Conservation (phyloP, 2,113 vertebrate genomes). For the Callospermophilus lateralis region DNA sequence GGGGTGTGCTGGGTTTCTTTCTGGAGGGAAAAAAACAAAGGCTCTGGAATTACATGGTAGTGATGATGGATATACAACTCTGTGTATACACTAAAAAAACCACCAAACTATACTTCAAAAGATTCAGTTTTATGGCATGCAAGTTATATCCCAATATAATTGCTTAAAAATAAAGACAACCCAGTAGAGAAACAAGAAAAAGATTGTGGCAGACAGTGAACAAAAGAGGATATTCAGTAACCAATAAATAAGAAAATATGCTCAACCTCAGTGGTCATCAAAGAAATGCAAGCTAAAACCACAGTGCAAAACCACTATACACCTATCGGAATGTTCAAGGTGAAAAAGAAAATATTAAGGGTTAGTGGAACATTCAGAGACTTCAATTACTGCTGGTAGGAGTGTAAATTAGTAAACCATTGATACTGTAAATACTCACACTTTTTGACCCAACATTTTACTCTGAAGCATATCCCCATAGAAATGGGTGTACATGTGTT, state of each 20-base stretch:
- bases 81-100: neutral
- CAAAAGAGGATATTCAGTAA: slow-evolving; percentile 18
- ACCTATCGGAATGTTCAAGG: neutral
- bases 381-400: neutral
- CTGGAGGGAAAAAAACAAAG: neutral
- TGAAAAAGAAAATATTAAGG: slow-evolving; percentile 27
- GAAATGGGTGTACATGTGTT: neutral
- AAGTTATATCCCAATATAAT: slow-evolving; percentile 17
- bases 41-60: neutral
- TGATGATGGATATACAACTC: neutral
- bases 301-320: neutral
- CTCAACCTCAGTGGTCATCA: neutral
- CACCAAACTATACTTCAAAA: neutral
- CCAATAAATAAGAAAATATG: slow-evolving; percentile 18
- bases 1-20: neutral
- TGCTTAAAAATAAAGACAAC: neutral
- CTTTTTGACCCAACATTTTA: neutral
- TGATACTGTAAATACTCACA: neutral
- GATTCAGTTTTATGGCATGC: neutral
- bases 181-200: neutral
- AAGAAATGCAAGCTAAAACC: slow-evolving; percentile 36
- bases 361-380: neutral
- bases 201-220: slow-evolving; percentile 12
- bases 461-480: neutral
- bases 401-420: neutral